These are phyloP conservation scores for Steinernema scapterisci DNA, from an alignment of 2,888 invertebrate genomes.

Conservation along the genomic window DNA sequence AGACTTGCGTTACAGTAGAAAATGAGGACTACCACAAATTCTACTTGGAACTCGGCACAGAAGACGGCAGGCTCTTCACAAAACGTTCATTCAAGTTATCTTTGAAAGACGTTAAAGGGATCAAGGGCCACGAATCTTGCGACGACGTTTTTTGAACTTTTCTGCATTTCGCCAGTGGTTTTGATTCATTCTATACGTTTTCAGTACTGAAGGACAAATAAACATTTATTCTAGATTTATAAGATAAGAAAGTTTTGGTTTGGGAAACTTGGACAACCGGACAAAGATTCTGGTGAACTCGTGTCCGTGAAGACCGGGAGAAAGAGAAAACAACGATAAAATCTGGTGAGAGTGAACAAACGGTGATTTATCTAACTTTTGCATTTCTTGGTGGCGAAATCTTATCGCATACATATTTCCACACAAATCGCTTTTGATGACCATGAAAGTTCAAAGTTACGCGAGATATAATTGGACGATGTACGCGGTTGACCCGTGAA, in stretches of 20 bases:
- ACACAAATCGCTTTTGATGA: neutral
- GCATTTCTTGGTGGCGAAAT: neutral
- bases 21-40: constrained; percentile 17
- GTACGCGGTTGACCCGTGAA: constrained; percentile 31
- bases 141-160: neutral
- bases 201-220: no score
- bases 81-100: neutral
- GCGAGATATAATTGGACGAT: constrained; percentile 25
- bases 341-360: neutral
- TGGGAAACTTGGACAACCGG: no score
- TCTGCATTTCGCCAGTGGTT: no score
- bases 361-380: constrained; percentile 6
- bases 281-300: no score
- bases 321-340: constrained; percentile 25
- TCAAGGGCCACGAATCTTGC: neutral
- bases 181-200: no score
- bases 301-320: neutral
- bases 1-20: neutral
- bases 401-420: constrained; percentile 14
- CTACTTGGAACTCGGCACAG: constrained; percentile 7
- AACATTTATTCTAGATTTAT: no score
- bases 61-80: constrained; percentile 7
- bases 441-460: constrained; percentile 26
- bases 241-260: no score
- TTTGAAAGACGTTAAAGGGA: constrained; percentile 16